phyloP scores from a whole-genome alignment of 2,888 invertebrate species.

The Nyleta sp. region DNA sequence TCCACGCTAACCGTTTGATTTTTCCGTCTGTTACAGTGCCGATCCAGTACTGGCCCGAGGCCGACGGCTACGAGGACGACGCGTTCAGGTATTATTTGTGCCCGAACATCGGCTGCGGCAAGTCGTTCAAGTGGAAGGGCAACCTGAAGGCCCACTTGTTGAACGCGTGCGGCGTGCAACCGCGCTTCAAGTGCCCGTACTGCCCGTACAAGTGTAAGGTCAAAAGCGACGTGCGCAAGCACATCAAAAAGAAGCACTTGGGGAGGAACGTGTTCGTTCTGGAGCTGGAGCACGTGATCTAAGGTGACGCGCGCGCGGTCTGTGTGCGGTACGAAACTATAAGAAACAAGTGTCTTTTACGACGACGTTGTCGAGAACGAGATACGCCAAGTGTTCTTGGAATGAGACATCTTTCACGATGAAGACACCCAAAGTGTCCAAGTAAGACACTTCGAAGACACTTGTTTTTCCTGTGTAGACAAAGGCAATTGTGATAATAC shows the following conservation, averaged over 20 bases:
- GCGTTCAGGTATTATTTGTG: slow-evolving; percentile 41
- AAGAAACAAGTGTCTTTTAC: too few species aligned
- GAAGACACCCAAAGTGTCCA: too few species aligned
- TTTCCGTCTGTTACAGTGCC: slow-evolving; percentile 61
- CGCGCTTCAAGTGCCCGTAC: slow-evolving; percentile 75
- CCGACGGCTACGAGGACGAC: slow-evolving; percentile 9
- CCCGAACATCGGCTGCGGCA: slow-evolving; percentile 68
- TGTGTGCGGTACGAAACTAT: too few species aligned
- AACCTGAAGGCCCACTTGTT: slow-evolving; percentile 72
- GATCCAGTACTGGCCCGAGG: slow-evolving; percentile 42
- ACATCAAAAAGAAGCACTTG: slow-evolving; percentile 63
- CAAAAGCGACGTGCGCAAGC: slow-evolving; percentile 70
- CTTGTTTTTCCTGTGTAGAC: not conserved
- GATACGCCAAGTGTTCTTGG: too few species aligned
- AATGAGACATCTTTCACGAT: too few species aligned
- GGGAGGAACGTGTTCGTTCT: slow-evolving; percentile 57
- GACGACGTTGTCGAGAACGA: too few species aligned
- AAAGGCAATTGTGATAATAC: slow-evolving; percentile 52
- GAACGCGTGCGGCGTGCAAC: slow-evolving; percentile 75
- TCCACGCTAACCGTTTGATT: slow-evolving; percentile 37
- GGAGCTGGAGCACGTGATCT: slow-evolving; percentile 45
- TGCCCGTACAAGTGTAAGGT: slow-evolving; percentile 74
- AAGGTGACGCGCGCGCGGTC: not conserved
- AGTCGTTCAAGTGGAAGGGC: slow-evolving; percentile 67
- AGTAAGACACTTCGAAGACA: too few species aligned